Evolutionary conservation across 2,888 invertebrate genomes (phyloP).

Genomic region (Epirrhoe alternata): DNA sequence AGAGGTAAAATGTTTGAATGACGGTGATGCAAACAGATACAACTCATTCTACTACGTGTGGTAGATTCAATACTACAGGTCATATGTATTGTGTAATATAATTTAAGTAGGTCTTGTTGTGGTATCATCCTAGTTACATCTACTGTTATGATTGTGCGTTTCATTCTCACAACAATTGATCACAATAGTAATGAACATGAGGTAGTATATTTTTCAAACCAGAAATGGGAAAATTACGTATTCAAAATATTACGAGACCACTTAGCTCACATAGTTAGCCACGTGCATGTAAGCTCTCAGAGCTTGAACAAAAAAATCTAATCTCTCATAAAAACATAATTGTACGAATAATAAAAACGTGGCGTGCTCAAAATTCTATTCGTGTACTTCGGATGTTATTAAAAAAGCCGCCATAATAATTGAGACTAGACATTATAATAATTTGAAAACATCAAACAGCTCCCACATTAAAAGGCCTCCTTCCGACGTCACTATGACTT

Average conservation of each 20-base stretch:
- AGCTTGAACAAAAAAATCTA: background rate
- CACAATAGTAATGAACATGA: background rate
- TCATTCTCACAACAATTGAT: background rate
- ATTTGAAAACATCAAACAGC: background rate
- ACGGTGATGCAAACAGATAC: background rate
- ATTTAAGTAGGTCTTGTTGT: constrained; percentile 22
- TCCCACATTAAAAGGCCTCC: too few species aligned
- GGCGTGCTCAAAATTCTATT: background rate
- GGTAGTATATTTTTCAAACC: background rate
- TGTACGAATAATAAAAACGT: background rate
- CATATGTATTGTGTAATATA: constrained; percentile 27
- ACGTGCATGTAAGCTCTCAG: background rate
- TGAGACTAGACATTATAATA: background rate
- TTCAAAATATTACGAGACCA: background rate
- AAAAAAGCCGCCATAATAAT: background rate
- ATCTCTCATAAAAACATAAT: background rate
- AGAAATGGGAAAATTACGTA: background rate
- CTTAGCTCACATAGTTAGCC: background rate
- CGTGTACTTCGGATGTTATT: background rate
- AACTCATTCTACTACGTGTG: constrained; percentile 11
- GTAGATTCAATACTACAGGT: constrained; percentile 4
- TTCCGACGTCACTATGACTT: too few species aligned
- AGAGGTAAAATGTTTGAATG: background rate
- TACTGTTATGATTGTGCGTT: background rate
- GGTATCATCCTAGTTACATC: constrained; percentile 21